A percentile compares a stretch with the other conserved stretches of the same genome.
Evolutionary conservation across 1,140 invertebrate species (phyloP).

Genomic region (Sarcophaga bullata): DNA sequence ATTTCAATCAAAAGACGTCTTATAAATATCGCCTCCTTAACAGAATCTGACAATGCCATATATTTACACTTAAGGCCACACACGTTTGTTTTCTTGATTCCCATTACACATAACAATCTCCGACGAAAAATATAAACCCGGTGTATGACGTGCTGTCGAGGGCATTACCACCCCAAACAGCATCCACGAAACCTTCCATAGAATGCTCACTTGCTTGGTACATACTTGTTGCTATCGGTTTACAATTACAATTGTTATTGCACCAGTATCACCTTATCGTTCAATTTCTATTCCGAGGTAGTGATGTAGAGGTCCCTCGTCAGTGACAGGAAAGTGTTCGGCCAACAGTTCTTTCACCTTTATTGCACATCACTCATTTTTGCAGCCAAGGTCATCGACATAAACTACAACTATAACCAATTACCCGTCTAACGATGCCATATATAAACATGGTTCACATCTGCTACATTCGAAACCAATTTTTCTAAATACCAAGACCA

Average conservation of each 20-base stretch:
- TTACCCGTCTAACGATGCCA: too few relatives aligned
- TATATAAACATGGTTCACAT: too few relatives aligned
- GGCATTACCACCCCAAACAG: conserved; percentile 27
- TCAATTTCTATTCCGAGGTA: neutral
- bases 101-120: conserved; percentile 60
- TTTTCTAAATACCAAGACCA: too few relatives aligned
- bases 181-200: conserved; percentile 26
- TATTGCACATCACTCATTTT: neutral
- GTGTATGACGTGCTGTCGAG: conserved; percentile 42
- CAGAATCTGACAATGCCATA: conserved; percentile 60
- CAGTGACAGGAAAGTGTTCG: neutral
- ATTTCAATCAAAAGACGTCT: conserved; percentile 53
- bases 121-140: conserved; percentile 48
- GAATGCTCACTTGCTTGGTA: neutral
- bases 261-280: neutral
- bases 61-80: conserved; percentile 67
- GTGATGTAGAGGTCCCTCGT: neutral
- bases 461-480: too few relatives aligned
- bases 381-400: conserved; percentile 3
- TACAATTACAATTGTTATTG: neutral
- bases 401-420: too few relatives aligned
- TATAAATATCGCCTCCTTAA: conserved; percentile 63
- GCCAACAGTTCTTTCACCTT: neutral
- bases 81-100: conserved; percentile 64
- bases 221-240: neutral